phyloP scores from a whole-genome alignment of 2,888 invertebrate genomes.

The Caenorhabditis sp. region DNA sequence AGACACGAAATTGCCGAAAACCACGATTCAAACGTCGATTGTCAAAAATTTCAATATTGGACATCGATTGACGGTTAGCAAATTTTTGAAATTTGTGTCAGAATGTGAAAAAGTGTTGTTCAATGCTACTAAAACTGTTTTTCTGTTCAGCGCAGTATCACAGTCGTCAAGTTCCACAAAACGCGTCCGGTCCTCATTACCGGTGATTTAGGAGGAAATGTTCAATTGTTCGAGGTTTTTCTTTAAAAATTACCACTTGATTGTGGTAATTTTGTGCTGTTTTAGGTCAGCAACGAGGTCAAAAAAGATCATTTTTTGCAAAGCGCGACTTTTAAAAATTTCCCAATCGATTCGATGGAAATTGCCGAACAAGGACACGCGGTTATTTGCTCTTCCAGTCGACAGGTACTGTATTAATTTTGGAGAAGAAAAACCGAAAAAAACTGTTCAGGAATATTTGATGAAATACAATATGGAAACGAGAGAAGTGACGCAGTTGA shows the following conservation, averaged over 20 bases:
- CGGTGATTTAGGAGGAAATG: slow-evolving; percentile 50
- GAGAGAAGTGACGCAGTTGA: slow-evolving; percentile 45
- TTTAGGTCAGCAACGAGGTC: slow-evolving; percentile 47
- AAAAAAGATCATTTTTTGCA: slow-evolving; percentile 62
- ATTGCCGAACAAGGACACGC: slow-evolving; percentile 49
- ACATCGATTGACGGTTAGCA: slow-evolving; percentile 25
- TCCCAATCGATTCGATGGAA: slow-evolving; percentile 63
- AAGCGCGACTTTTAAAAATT: slow-evolving; percentile 47
- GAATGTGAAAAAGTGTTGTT: neutral
- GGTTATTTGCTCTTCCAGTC: slow-evolving; percentile 57
- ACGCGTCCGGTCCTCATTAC: slow-evolving; percentile 57
- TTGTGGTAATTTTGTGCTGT: neutral
- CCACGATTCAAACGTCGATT: slow-evolving; percentile 42
- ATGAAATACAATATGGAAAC: slow-evolving; percentile 64
- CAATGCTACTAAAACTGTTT: neutral
- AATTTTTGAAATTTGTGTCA: neutral
- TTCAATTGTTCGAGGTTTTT: slow-evolving; percentile 56
- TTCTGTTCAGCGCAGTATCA: slow-evolving; percentile 36
- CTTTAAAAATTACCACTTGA: neutral
- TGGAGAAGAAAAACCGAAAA: no score
- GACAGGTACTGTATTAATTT: slow-evolving; percentile 18
- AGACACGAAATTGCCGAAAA: slow-evolving; percentile 48
- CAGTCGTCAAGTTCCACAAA: slow-evolving; percentile 59
- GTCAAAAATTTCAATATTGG: slow-evolving; percentile 55
- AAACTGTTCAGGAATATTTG: slow-evolving; percentile 58